Percentiles rank a stretch among this genome's conserved stretches.
Conservation (phyloP, 2,888 invertebrate species). For the Capitulum mitella region DNA sequence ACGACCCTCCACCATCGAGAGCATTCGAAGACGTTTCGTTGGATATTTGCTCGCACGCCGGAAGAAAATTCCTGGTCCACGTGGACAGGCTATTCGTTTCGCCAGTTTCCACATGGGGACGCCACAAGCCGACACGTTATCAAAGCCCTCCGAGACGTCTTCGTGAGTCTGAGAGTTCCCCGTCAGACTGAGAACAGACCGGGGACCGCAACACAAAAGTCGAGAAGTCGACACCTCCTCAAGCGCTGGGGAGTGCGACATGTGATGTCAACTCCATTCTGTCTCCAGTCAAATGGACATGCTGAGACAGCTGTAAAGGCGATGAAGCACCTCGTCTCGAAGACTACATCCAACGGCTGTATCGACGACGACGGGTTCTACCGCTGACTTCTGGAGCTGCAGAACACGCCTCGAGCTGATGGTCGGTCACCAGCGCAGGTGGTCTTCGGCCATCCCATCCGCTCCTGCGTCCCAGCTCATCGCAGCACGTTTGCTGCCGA, state of each 20-base stretch:
- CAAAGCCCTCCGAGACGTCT: background rate
- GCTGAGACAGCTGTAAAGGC: too few relatives aligned
- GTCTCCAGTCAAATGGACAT: too few relatives aligned
- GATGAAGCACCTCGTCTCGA: background rate
- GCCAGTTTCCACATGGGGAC: too few relatives aligned
- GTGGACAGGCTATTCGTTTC: too few relatives aligned
- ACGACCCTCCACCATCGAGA: too few relatives aligned
- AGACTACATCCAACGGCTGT: background rate
- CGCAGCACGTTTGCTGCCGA: too few relatives aligned
- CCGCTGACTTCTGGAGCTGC: background rate
- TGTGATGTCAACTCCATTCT: background rate
- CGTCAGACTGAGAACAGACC: background rate
- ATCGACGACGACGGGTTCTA: slow-evolving; percentile 4
- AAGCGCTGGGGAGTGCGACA: background rate
- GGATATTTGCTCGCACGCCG: too few relatives aligned
- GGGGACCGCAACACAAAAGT: background rate
- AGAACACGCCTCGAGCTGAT: slow-evolving; percentile 1
- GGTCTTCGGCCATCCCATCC: too few relatives aligned
- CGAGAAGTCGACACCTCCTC: background rate
- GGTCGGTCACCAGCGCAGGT: too few relatives aligned
- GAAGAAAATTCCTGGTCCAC: too few relatives aligned
- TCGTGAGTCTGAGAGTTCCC: background rate
- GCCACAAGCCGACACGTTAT: background rate
- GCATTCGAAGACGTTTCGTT: background rate
- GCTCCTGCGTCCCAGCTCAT: too few relatives aligned